Conservation (phyloP, 2,797 vertebrate species). For the Pelobates cultripes region DNA sequence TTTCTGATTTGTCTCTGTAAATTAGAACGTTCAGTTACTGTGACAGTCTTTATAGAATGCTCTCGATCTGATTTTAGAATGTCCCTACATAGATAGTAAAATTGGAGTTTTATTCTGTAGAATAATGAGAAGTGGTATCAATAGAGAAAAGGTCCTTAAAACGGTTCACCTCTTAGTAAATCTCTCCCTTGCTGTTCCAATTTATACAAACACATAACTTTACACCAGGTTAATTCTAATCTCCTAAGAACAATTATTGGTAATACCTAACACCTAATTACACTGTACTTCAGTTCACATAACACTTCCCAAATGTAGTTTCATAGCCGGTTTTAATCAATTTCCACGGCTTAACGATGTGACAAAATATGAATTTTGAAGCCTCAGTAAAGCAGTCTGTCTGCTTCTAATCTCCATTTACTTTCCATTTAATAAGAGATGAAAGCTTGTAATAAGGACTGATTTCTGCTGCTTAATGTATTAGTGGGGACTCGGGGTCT, state of each 20-base stretch:
- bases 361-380: slow-evolving; percentile 59
- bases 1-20: too few species aligned
- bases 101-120: too few species aligned
- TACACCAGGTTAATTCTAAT: not conserved
- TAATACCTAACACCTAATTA: not conserved
- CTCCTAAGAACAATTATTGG: not conserved
- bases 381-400: slow-evolving; percentile 55
- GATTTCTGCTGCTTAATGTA: slow-evolving; percentile 19
- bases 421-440: slow-evolving; percentile 35
- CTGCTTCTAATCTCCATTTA: slow-evolving; percentile 60
- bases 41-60: too few species aligned
- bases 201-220: not conserved
- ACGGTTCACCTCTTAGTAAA: not conserved
- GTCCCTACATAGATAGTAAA: too few species aligned
- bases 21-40: too few species aligned
- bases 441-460: slow-evolving; percentile 18
- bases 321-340: slow-evolving; percentile 62
- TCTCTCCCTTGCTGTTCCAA: not conserved
- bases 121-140: too few species aligned
- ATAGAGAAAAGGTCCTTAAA: too few species aligned
- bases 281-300: not conserved
- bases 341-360: slow-evolving; percentile 65
- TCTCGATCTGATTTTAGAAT: too few species aligned
- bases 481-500: not conserved
- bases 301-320: slow-evolving; percentile 13